Conservation (phyloP, 2,113 vertebrate species). For the Steatornis caripensis region DNA sequence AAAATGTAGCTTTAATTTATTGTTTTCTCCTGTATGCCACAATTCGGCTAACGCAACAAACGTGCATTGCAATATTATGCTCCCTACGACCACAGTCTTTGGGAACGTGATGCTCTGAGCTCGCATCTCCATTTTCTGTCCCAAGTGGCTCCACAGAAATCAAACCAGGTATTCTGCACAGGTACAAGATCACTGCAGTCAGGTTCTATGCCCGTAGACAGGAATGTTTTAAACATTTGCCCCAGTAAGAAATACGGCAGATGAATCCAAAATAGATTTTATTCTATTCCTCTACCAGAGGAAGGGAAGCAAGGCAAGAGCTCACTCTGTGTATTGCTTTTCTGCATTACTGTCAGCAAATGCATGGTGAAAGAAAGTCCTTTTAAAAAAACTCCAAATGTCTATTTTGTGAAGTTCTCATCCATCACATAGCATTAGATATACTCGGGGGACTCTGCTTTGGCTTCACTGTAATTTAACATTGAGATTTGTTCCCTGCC, state of each 20-base stretch:
- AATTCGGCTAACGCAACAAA: not conserved
- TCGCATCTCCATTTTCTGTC: not conserved
- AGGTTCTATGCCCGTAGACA: not conserved
- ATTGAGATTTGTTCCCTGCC: not conserved
- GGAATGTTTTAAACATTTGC: not conserved
- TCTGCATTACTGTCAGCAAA: not conserved
- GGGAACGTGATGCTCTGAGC: not conserved
- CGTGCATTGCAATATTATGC: fast-evolving
- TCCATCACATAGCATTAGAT: not conserved
- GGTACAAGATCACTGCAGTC: not conserved
- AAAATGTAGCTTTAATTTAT: not conserved
- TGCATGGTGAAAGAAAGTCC: not conserved
- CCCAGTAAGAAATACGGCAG: not conserved
- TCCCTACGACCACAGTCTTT: not conserved
- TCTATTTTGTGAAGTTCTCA: not conserved
- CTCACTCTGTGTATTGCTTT: not conserved
- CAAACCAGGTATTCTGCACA: not conserved
- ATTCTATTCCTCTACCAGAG: not conserved
- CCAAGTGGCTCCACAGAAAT: not conserved
- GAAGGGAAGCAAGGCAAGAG: not conserved
- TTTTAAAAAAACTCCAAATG: not conserved
- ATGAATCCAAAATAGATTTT: not conserved
- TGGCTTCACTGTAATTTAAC: not conserved
- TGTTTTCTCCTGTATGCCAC: not conserved
- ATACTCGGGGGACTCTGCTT: not conserved